Conservation (phyloP, 30 jellyfish, hydroid and myxozoan genomes). For the Aurelia aurita region DNA sequence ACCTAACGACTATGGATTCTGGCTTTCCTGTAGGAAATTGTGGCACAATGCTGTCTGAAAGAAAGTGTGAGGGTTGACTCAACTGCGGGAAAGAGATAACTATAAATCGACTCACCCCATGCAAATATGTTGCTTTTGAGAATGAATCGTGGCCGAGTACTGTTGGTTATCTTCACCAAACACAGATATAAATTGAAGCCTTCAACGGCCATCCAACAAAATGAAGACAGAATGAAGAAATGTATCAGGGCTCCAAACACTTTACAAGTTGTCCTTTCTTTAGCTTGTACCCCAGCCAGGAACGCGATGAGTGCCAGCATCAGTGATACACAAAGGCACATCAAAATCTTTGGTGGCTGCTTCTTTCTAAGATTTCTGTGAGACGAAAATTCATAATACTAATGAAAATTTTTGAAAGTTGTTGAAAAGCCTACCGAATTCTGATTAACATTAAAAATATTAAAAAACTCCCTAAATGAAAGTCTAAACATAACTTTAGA, state of each 20-base stretch:
- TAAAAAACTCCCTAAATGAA: too few relatives aligned
- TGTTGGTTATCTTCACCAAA: constrained; percentile 8
- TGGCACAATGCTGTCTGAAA: too few relatives aligned
- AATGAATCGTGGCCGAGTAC: constrained; percentile 3
- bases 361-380: constrained; percentile 21
- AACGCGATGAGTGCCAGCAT: constrained; percentile 1
- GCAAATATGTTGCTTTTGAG: constrained; percentile 26
- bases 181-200: constrained; percentile 29
- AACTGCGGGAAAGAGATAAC: too few relatives aligned
- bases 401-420: too few relatives aligned
- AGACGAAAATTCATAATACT: neutral
- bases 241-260: constrained; percentile 24
- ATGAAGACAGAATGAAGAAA: constrained; percentile 37
- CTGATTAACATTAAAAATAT: too few relatives aligned
- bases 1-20: too few relatives aligned
- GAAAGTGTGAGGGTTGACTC: too few relatives aligned
- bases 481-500: too few relatives aligned
- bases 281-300: constrained; percentile 13
- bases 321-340: constrained; percentile 30
- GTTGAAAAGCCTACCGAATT: too few relatives aligned
- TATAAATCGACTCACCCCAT: constrained; percentile 40
- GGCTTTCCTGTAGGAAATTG: too few relatives aligned
- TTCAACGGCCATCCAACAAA: constrained; percentile 60
- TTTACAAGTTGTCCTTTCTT: neutral
- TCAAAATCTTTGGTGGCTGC: constrained; percentile 17